Base-by-base conservation (phyloP, 2,113 vertebrate genomes). In the Pteropus alecto region DNA sequence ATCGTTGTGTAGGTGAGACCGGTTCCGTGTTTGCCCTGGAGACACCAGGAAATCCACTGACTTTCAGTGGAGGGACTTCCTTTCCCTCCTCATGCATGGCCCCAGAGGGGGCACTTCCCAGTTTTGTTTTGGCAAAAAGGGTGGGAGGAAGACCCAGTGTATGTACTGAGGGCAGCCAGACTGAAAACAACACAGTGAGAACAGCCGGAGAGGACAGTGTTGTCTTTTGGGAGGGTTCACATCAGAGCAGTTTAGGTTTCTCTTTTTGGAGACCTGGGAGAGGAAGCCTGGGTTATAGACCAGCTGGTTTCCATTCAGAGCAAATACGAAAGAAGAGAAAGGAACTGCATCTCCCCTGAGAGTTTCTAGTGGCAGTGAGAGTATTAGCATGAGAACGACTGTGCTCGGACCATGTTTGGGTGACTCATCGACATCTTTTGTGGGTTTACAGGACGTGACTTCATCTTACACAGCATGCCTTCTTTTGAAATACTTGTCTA, bases 221-320 rank as follows among this genome's bases (percentile, higher is more conserved):
- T 93, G 95, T 81, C 43, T 73, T 95, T 67, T 51, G 58, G 74
- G 22, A 46, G 46, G 19, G 28, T 74, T 90, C 91, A 43, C 67
- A 63, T 82, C 86, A n/a, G 60, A 56, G 33, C 26, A 38, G 63
- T 91, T 81, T 54, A 78, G 33, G 11, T 82, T 84, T 89, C 38
- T 41, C 43, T 56, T 46, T 88, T 76, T 86, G 38, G 24, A 61
- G 28, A 41, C 16, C 13, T 67, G 38, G 14, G 61, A 74, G 30
- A 48, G 16, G 84, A 95, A 33, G 67, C 16, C 94, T 82, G 63
- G 26, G 74, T 46, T 78, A 22, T 81, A 87, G 87, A 51, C 24
- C 19, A 79, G 35, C 11, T 90, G 18, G 21, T 87, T 96, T 92
- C 86, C 24, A 41, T 38, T 81, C 16, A 89, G 28, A 92, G 77